These are phyloP conservation scores for Brachionus koreanus DNA, from an alignment of 1,140 invertebrate species.

Conservation along the genomic window DNA sequence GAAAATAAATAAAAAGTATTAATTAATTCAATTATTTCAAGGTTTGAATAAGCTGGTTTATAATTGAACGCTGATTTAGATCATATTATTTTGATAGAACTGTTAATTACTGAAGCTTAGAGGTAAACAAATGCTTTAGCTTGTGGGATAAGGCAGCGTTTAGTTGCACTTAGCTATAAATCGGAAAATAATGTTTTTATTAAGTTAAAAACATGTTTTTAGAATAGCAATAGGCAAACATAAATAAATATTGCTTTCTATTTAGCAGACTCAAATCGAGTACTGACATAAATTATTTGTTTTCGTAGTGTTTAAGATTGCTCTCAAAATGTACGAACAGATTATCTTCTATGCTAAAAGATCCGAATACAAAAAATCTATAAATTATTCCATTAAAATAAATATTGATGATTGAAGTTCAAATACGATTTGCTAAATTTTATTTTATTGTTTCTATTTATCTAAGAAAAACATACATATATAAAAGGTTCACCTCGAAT, in stretches of 20 bases:
- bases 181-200: background rate
- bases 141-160: background rate
- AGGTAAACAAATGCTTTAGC: background rate
- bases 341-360: background rate
- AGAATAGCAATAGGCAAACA: background rate
- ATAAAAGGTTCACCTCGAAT: background rate
- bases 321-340: background rate
- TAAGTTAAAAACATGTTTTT: background rate
- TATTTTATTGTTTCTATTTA: conserved; percentile 1
- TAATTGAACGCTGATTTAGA: background rate
- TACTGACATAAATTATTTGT: conserved; percentile 21
- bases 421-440: conserved; percentile 20
- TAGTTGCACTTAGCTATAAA: background rate
- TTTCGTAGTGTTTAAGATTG: background rate
- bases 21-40: no score
- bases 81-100: background rate
- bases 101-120: background rate
- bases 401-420: conserved; percentile 11
- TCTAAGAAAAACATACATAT: background rate
- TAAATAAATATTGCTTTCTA: background rate
- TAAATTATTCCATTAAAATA: background rate
- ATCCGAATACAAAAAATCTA: background rate
- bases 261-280: background rate
- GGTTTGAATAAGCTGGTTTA: background rate
- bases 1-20: no score